phyloP scores from a whole-genome alignment of 2,797 vertebrate species.

The Malurus leucopterus region DNA sequence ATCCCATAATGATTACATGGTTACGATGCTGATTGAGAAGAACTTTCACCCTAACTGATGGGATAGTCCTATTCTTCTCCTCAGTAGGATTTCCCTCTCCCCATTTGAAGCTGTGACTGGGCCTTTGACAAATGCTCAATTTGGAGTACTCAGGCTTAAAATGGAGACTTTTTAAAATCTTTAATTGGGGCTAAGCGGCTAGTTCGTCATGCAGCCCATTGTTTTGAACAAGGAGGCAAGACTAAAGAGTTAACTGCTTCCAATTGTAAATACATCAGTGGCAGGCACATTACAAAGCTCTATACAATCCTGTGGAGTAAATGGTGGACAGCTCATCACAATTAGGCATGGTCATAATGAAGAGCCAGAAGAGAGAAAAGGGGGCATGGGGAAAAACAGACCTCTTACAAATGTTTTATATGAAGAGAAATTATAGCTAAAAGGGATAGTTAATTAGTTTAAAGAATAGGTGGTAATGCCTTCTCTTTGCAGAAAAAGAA shows the following conservation, averaged over 20 bases:
- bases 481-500: conserved; percentile 25
- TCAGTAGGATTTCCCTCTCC: conserved; percentile 36
- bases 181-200: conserved; percentile 45
- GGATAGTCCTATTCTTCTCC: conserved; percentile 34
- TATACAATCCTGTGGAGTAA: conserved; percentile 54
- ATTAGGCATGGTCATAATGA: conserved; percentile 55
- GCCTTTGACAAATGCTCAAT: conserved; percentile 52
- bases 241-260: conserved; percentile 64
- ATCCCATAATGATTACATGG: neutral
- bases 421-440: conserved; percentile 54
- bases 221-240: conserved; percentile 45
- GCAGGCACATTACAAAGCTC: conserved; percentile 51
- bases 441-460: conserved; percentile 58
- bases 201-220: conserved; percentile 40
- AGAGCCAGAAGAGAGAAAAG: conserved; percentile 43
- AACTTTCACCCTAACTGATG: conserved; percentile 15
- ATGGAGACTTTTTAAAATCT: conserved; percentile 50
- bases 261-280: conserved; percentile 57
- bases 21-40: conserved; percentile 32
- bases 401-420: conserved; percentile 57
- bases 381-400: conserved; percentile 66
- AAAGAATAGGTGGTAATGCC: conserved; percentile 46
- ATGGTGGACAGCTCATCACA: conserved; percentile 60
- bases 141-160: conserved; percentile 50
- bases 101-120: conserved; percentile 22